Evolutionary conservation across 2,888 invertebrate species (phyloP).

Genomic region (Caenorhabditis sp.): DNA sequence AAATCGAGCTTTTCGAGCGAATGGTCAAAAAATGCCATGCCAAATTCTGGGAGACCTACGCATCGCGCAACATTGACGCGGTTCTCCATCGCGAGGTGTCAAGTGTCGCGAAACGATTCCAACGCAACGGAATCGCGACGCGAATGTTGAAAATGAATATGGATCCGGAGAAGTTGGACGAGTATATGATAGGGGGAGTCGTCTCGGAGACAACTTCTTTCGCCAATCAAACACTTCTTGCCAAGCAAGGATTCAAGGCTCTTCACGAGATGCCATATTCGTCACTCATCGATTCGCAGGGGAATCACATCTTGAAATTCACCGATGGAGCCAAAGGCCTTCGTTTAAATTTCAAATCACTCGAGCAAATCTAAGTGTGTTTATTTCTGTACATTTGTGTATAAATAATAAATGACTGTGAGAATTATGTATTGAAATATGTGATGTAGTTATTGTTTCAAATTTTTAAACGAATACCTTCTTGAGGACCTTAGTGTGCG

Average conservation of each 20-base stretch:
- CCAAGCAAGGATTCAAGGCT: slow-evolving; percentile 23
- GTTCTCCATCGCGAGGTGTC: slow-evolving; percentile 33
- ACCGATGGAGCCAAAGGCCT: slow-evolving; percentile 24
- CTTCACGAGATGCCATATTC: slow-evolving; percentile 2
- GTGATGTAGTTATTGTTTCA: no score
- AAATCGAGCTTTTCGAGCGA: slow-evolving; percentile 7
- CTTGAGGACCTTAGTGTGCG: no score
- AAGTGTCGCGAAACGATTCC: slow-evolving; percentile 10
- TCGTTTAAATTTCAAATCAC: slow-evolving; percentile 25
- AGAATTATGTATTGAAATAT: no score
- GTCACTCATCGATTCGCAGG: background rate
- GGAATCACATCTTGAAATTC: slow-evolving; percentile 10
- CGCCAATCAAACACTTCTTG: slow-evolving; percentile 25
- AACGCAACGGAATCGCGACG: slow-evolving; percentile 31
- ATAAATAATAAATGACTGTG: background rate
- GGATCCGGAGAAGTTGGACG: slow-evolving; percentile 4
- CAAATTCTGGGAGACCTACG: slow-evolving; percentile 20
- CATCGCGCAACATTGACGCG: slow-evolving; percentile 11
- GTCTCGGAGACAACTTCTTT: slow-evolving; percentile 35
- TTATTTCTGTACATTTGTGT: background rate
- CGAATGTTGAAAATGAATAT: slow-evolving; percentile 24
- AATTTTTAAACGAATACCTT: no score
- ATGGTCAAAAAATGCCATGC: slow-evolving; percentile 30
- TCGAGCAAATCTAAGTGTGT: slow-evolving; percentile 1
- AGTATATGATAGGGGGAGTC: slow-evolving; percentile 21